Conservation (phyloP, 1,140 invertebrate species). For the Acromyrmex charruanus region DNA sequence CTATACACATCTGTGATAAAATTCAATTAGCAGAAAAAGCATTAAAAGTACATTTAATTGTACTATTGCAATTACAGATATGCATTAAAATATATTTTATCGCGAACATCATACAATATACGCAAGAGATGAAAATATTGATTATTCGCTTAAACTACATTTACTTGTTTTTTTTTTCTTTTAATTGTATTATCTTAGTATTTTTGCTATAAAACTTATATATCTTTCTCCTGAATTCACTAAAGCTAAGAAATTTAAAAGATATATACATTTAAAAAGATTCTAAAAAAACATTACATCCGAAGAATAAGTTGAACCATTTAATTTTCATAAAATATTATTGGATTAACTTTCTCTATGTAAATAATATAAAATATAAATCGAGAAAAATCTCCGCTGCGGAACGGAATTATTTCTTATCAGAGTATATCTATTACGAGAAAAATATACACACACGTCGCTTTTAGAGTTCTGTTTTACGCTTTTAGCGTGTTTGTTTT, state of each 20-base stretch:
- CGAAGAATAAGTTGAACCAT: neutral
- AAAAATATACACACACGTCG: too few species aligned
- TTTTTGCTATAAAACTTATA: neutral
- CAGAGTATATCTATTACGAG: neutral
- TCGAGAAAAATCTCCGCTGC: neutral
- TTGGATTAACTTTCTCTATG: neutral
- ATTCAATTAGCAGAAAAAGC: neutral
- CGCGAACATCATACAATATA: neutral
- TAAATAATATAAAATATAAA: neutral
- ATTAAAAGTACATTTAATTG: conserved; percentile 8
- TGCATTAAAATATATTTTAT: neutral
- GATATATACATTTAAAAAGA: neutral
- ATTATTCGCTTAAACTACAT: neutral
- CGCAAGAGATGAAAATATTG: neutral
- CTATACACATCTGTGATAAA: neutral
- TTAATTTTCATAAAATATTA: neutral
- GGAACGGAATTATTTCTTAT: neutral
- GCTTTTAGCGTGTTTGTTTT: too few species aligned
- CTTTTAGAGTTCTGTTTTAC: too few species aligned
- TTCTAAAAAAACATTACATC: neutral
- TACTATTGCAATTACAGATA: neutral
- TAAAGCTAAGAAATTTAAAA: neutral
- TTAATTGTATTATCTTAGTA: neutral
- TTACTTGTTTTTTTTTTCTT: neutral
- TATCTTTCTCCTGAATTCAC: neutral